A percentile compares a stretch with the other conserved stretches of the same genome.
phyloP scores from a whole-genome alignment of 2,888 invertebrate species.

The Luperina nickerlii region DNA sequence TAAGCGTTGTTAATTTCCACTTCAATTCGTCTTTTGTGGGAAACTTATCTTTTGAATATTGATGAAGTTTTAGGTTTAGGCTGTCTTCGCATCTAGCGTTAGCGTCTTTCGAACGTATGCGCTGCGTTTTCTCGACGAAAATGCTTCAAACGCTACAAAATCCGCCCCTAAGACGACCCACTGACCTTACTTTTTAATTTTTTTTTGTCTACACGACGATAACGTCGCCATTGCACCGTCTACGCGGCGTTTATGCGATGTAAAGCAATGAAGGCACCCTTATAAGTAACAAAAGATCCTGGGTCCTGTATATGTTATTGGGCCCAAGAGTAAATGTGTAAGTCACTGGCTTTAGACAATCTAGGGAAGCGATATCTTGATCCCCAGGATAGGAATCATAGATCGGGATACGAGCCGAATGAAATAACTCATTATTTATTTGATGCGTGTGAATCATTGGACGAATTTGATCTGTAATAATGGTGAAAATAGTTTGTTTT shows the following conservation, averaged over 20 bases:
- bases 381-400: conserved; percentile 1
- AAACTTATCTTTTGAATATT: conserved; percentile 5
- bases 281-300: neutral
- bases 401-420: neutral
- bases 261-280: too few species aligned
- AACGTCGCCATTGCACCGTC: too few species aligned
- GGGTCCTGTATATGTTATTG: conserved; percentile 20
- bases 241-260: neutral
- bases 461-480: neutral
- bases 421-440: conserved; percentile 6
- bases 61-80: conserved; percentile 13
- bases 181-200: neutral
- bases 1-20: conserved; percentile 26
- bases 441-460: neutral
- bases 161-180: too few species aligned
- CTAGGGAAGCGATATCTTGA: conserved; percentile 4
- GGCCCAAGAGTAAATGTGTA: conserved; percentile 13
- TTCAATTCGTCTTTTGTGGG: conserved; percentile 21
- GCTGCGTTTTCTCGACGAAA: neutral
- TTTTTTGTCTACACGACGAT: neutral
- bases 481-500: neutral
- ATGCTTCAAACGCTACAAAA: neutral
- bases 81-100: neutral
- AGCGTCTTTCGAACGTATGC: neutral
- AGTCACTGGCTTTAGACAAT: conserved; percentile 17